Percentiles rank a stretch among this genome's conserved stretches.
Conservation (phyloP, 2,113 vertebrate genomes). For the Prolemur simus region DNA sequence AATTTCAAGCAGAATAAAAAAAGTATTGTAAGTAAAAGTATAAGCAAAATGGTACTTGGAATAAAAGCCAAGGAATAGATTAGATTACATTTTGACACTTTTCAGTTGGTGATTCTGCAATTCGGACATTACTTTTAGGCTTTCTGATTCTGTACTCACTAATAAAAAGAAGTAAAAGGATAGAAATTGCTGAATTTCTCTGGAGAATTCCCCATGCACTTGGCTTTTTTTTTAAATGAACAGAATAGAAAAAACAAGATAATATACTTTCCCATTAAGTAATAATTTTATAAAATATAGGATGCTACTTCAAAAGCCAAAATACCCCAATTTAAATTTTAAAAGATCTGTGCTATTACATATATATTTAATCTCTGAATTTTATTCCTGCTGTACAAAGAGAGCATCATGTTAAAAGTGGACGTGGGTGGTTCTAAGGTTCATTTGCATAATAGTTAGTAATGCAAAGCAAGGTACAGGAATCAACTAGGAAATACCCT, state of each 20-base stretch:
- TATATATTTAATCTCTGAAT: background rate
- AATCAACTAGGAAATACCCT: slow-evolving; percentile 19
- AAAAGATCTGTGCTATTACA: slow-evolving; percentile 27
- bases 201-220: background rate
- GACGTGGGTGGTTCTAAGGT: slow-evolving; percentile 36
- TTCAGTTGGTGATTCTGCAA: background rate
- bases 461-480: background rate
- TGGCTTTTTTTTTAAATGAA: slow-evolving; percentile 23
- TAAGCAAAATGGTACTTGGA: background rate
- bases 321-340: slow-evolving; percentile 30
- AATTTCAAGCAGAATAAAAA: background rate
- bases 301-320: slow-evolving; percentile 14
- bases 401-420: background rate
- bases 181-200: background rate
- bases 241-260: background rate
- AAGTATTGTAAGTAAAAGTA: background rate
- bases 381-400: slow-evolving; percentile 22
- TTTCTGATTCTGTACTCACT: background rate
- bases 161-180: slow-evolving; percentile 7
- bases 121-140: background rate
- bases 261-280: slow-evolving; percentile 31
- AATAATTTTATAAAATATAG: slow-evolving; percentile 46
- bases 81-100: background rate
- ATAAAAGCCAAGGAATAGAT: slow-evolving; percentile 2
- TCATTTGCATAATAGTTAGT: slow-evolving; percentile 57